These are phyloP conservation scores for Diplazon laetatorius DNA, from an alignment of 2,888 invertebrate species.

Conservation along the genomic window DNA sequence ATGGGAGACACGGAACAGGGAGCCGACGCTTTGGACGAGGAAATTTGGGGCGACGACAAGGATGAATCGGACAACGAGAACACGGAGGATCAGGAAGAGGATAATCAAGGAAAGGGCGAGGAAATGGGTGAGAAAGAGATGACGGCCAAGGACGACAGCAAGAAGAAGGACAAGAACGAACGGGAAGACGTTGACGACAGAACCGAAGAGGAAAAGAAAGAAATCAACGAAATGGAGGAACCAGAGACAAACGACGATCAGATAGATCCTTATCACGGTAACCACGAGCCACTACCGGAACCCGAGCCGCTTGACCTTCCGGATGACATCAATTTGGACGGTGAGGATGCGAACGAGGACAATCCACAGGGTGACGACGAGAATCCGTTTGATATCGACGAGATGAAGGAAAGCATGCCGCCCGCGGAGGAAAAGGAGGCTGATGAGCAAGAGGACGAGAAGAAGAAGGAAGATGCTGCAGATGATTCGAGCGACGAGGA, in stretches of 20 bases:
- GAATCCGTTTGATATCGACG: conserved; percentile 94
- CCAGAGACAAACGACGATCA: conserved; percentile 91
- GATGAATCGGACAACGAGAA: conserved; percentile 87
- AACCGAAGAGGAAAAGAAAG: conserved; percentile 85
- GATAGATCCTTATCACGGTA: conserved; percentile 92
- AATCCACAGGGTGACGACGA: conserved; percentile 86
- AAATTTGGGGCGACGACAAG: conserved; percentile 93
- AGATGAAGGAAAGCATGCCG: conserved; percentile 85
- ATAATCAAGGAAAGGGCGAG: conserved; percentile 78
- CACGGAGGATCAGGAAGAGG: conserved; percentile 85
- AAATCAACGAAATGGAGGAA: conserved; percentile 93
- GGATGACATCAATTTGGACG: conserved; percentile 93
- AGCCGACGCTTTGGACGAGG: conserved; percentile 91
- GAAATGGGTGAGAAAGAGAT: conserved; percentile 87
- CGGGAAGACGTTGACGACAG: conserved; percentile 73
- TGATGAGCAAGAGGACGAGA: conserved; percentile 80
- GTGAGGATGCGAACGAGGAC: conserved; percentile 86
- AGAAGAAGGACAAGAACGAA: conserved; percentile 68
- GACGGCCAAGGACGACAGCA: conserved; percentile 85
- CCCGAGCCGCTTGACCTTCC: conserved; percentile 94
- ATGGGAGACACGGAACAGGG: conserved; percentile 97
- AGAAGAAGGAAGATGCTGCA: conserved; percentile 76
- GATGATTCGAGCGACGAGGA: conserved; percentile 82
- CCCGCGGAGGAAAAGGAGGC: conserved; percentile 76
- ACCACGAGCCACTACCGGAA: conserved; percentile 90